Percentiles rank a stretch among this genome's conserved stretches.
Conservation (phyloP, 2,797 vertebrate genomes). For the Pseudomugil tenellus region DNA sequence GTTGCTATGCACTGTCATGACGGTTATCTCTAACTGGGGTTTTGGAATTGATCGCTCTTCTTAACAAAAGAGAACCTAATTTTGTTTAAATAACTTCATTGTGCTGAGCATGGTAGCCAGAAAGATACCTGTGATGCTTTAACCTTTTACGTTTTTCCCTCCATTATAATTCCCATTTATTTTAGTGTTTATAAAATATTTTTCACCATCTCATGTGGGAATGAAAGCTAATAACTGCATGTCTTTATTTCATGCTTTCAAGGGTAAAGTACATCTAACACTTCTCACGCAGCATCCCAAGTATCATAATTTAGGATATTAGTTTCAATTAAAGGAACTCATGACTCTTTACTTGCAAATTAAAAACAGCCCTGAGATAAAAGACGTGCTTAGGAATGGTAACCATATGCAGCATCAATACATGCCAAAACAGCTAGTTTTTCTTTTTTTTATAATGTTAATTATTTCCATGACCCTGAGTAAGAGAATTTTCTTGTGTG, state of each 20-base stretch:
- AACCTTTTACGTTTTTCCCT: background rate
- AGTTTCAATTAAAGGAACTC: background rate
- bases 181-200: no score
- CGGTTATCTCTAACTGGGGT: background rate
- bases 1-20: background rate
- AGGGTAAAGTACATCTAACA: background rate
- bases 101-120: no score
- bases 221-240: background rate
- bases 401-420: slow-evolving; percentile 26
- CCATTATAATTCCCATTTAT: no score
- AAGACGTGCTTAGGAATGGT: slow-evolving; percentile 9
- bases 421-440: slow-evolving; percentile 21
- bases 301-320: slow-evolving; percentile 24
- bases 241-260: slow-evolving; percentile 11
- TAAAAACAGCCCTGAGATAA: slow-evolving; percentile 33
- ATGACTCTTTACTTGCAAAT: slow-evolving; percentile 7
- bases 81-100: background rate
- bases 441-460: slow-evolving; percentile 18
- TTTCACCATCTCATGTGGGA: background rate
- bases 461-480: slow-evolving; percentile 41
- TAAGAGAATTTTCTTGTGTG: slow-evolving; percentile 1
- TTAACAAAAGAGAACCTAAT: background rate
- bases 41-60: background rate
- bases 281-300: background rate
- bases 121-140: no score